Evolutionary conservation across 2,797 vertebrate genomes (phyloP).

Genomic region (Caiman crocodilus): DNA sequence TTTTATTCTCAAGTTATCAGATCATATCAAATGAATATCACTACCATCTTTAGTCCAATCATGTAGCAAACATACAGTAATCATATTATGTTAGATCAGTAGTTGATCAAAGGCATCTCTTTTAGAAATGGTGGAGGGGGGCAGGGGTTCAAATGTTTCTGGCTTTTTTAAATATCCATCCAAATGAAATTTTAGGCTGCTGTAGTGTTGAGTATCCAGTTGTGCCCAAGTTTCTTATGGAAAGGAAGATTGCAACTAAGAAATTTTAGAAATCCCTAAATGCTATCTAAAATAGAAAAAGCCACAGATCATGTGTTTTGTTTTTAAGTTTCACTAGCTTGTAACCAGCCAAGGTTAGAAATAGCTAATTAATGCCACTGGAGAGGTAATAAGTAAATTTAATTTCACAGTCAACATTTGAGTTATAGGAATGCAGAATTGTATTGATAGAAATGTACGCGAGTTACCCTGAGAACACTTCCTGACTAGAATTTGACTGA

Average conservation of each 20-base stretch:
- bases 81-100: neutral
- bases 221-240: neutral
- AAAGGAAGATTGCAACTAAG: neutral
- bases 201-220: neutral
- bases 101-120: neutral
- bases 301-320: neutral
- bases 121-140: neutral
- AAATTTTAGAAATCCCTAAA: neutral
- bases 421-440: neutral
- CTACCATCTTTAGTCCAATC: neutral
- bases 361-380: neutral
- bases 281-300: neutral
- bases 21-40: neutral
- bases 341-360: neutral
- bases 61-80: neutral
- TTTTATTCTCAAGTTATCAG: neutral
- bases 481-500: neutral
- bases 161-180: neutral
- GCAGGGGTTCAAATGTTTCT: neutral
- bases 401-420: neutral
- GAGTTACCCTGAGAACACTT: neutral
- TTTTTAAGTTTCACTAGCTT: neutral
- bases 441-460: neutral
- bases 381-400: neutral
- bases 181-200: fast-evolving